A percentile compares a stretch with the other conserved stretches of the same genome.
Conservation (phyloP, 1,140 invertebrate genomes). For the Adoxophyes honmai region DNA sequence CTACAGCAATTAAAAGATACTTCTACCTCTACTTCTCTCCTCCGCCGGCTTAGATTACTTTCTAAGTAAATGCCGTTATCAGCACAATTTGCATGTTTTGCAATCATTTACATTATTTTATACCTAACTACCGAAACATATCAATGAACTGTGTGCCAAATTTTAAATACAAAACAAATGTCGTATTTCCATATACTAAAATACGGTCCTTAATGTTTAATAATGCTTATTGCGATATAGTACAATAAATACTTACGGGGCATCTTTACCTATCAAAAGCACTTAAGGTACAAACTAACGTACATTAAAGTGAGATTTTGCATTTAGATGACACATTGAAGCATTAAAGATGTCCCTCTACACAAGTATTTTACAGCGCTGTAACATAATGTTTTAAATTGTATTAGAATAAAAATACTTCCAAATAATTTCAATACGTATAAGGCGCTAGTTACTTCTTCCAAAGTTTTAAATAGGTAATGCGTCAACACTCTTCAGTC, state of each 20-base stretch:
- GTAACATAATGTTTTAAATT: constrained; percentile 2
- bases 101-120: no score
- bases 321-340: constrained; percentile 5
- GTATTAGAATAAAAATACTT: constrained; percentile 10
- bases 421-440: background rate
- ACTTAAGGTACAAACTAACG: constrained; percentile 18
- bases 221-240: constrained; percentile 22
- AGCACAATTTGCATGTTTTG: no score
- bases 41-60: no score
- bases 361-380: background rate
- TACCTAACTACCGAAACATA: constrained; percentile 33
- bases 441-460: constrained; percentile 9
- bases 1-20: no score
- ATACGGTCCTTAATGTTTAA: constrained; percentile 17
- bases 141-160: constrained; percentile 50
- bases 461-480: constrained; percentile 15
- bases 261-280: constrained; percentile 18
- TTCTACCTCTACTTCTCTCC: no score
- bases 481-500: background rate
- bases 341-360: background rate
- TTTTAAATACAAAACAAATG: constrained; percentile 31
- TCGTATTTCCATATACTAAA: constrained; percentile 38
- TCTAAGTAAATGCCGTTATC: no score
- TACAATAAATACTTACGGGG: constrained; percentile 25
- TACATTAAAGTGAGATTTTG: constrained; percentile 11